Evolutionary conservation across 2,797 vertebrate genomes (phyloP).

Genomic region (Pangasius mekongensis): DNA sequence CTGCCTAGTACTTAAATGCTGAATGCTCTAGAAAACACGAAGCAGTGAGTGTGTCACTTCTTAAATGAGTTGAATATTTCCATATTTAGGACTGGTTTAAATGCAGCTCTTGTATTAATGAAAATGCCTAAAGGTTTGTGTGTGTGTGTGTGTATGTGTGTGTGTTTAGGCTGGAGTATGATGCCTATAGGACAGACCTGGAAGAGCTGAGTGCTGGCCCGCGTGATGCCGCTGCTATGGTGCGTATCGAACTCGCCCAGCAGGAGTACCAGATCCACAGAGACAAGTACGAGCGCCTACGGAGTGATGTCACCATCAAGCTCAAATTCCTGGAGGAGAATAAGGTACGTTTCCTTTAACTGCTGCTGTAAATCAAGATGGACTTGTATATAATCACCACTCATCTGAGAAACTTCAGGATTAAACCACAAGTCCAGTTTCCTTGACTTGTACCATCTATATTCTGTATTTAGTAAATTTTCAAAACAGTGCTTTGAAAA

Average conservation of each 20-base stretch:
- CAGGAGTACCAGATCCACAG: constrained; percentile 90
- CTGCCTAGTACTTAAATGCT: neutral
- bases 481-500: neutral
- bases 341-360: constrained; percentile 76
- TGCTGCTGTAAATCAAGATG: too few species aligned
- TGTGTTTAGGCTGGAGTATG: constrained; percentile 86
- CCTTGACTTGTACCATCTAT: neutral
- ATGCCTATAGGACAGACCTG: constrained; percentile 94
- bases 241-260: constrained; percentile 89
- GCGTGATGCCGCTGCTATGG: constrained; percentile 82
- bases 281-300: constrained; percentile 92
- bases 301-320: constrained; percentile 95
- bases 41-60: neutral
- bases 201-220: constrained; percentile 92
- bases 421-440: neutral
- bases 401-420: neutral
- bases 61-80: neutral
- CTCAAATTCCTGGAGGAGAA: constrained; percentile 98
- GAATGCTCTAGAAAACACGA: neutral
- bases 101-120: neutral
- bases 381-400: neutral
- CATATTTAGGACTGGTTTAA: neutral
- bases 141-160: constrained; percentile 15
- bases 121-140: neutral
- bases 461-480: neutral